These are phyloP conservation scores for Orestias chungarensis DNA, from an alignment of 2,797 vertebrate species.

Conservation along the genomic window DNA sequence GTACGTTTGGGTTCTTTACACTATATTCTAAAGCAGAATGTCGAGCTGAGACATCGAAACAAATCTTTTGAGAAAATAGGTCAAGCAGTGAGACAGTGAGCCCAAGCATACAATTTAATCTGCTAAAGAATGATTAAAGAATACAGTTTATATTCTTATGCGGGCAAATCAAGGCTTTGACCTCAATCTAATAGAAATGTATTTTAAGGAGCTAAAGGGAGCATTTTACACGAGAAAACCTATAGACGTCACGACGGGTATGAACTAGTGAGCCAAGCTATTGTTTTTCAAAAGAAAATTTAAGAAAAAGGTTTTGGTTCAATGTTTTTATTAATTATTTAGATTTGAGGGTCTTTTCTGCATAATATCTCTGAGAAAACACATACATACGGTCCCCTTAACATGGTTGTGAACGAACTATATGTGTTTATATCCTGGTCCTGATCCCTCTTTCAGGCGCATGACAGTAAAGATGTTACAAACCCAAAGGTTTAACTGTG, in stretches of 20 bases:
- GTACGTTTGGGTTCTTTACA: not conserved
- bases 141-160: constrained; percentile 15
- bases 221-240: not conserved
- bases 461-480: not conserved
- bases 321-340: no score
- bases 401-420: no score
- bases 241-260: not conserved
- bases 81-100: constrained; percentile 4
- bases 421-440: not conserved
- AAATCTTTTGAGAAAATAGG: constrained; percentile 7
- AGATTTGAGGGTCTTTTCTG: not conserved
- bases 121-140: constrained; percentile 14
- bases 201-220: not conserved
- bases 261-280: not conserved
- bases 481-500: not conserved
- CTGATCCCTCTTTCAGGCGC: not conserved
- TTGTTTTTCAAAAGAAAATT: no score
- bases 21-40: not conserved
- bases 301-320: not conserved
- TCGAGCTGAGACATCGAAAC: not conserved
- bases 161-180: constrained; percentile 8
- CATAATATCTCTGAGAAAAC: not conserved
- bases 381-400: no score
- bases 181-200: not conserved
- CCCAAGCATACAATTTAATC: constrained; percentile 7